Evolutionary conservation across 1,140 invertebrate genomes (phyloP).

Genomic region (Trinorchestia longiramus): DNA sequence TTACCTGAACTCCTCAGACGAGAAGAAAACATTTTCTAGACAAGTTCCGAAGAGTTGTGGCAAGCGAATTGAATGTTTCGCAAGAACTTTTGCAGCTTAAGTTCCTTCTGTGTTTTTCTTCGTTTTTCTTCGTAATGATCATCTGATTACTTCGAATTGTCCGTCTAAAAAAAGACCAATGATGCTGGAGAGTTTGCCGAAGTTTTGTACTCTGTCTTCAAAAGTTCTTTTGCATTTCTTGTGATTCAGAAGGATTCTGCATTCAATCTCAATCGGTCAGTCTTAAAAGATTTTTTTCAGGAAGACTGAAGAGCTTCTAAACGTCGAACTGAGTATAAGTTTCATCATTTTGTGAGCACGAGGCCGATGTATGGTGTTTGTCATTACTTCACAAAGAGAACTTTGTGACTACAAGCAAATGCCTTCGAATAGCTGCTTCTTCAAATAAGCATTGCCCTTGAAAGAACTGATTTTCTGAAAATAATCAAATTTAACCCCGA

Average conservation of each 20-base stretch:
- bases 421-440: too few relatives aligned
- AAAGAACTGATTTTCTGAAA: too few relatives aligned
- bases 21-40: slow-evolving; percentile 40
- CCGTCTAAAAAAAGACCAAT: neutral
- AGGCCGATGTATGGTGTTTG: neutral
- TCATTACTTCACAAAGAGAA: neutral
- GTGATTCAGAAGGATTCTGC: slow-evolving; percentile 16
- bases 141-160: slow-evolving; percentile 40
- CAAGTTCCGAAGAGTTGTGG: slow-evolving; percentile 34
- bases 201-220: neutral
- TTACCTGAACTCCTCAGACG: slow-evolving; percentile 11
- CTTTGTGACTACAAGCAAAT: neutral
- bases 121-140: slow-evolving; percentile 20
- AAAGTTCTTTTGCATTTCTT: slow-evolving; percentile 46
- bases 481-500: too few relatives aligned
- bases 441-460: too few relatives aligned
- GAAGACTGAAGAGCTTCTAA: neutral
- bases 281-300: neutral
- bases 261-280: slow-evolving; percentile 40
- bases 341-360: neutral
- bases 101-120: slow-evolving; percentile 24
- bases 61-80: slow-evolving; percentile 43
- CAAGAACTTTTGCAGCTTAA: slow-evolving; percentile 37
- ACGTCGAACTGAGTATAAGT: neutral
- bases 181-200: neutral